Conservation (phyloP, 2,113 vertebrate species). For the Psilopsiagon aymara region DNA sequence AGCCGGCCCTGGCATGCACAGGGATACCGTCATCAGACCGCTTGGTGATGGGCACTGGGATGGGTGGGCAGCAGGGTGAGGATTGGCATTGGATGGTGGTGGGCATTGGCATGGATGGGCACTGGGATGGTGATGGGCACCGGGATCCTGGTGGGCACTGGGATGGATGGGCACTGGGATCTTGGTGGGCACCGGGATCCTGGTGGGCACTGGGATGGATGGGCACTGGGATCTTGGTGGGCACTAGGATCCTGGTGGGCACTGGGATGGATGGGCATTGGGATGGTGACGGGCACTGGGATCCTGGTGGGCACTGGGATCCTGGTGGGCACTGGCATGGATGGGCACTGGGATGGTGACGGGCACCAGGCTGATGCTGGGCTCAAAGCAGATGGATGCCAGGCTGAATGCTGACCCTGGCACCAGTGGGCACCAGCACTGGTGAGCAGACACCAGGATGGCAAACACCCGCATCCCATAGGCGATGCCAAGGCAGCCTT, state of each 20-base stretch:
- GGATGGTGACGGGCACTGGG: not conserved
- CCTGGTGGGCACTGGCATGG: not conserved
- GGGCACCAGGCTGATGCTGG: fast-evolving
- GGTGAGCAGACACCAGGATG: not conserved
- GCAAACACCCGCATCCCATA: not conserved
- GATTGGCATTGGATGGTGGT: too few relatives aligned
- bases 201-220: not conserved
- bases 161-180: not conserved
- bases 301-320: not conserved
- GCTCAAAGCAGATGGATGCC: not conserved
- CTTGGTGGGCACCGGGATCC: too few relatives aligned
- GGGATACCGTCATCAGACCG: fast-evolving
- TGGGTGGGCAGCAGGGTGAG: not conserved
- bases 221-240: fast-evolving
- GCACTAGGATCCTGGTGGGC: not conserved
- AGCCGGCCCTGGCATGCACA: fast-evolving
- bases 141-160: not conserved
- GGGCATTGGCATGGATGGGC: too few relatives aligned
- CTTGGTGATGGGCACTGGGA: not conserved
- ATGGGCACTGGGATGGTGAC: not conserved
- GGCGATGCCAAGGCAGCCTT: not conserved
- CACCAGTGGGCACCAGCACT: not conserved
- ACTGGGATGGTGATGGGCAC: fast-evolving
- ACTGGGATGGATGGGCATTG: not conserved
- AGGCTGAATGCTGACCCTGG: not conserved